Evolutionary conservation across 2,888 invertebrate genomes (phyloP).

Genomic region (Plemyria rubiginata): DNA sequence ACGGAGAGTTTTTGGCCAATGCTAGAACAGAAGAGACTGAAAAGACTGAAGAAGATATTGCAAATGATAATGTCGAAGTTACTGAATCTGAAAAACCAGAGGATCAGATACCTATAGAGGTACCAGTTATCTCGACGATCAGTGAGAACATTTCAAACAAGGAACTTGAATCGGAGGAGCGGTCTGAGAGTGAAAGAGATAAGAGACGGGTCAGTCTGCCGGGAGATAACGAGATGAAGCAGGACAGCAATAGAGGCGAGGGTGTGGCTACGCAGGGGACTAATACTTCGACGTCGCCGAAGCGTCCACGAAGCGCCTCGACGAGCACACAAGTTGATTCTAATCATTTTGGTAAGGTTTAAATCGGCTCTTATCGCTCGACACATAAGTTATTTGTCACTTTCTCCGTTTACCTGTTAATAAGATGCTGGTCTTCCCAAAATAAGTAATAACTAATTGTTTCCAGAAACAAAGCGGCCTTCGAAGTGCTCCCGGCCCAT

Average conservation of each 20-base stretch:
- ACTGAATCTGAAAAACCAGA: slow-evolving; percentile 54
- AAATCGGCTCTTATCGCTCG: too few species aligned
- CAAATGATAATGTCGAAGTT: slow-evolving; percentile 66
- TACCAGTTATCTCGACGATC: slow-evolving; percentile 89
- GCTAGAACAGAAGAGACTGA: slow-evolving; percentile 59
- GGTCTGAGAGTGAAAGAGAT: slow-evolving; percentile 75
- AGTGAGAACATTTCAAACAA: slow-evolving; percentile 88
- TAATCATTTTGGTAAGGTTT: slow-evolving; percentile 90
- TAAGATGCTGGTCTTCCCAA: too few species aligned
- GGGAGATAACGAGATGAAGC: slow-evolving; percentile 77
- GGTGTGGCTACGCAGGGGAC: slow-evolving; percentile 71
- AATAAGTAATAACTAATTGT: too few species aligned
- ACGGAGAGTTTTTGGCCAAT: slow-evolving; percentile 75
- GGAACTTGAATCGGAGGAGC: slow-evolving; percentile 66
- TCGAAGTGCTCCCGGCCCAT: slow-evolving; percentile 91
- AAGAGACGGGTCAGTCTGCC: slow-evolving; percentile 87
- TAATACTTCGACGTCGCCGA: slow-evolving; percentile 84
- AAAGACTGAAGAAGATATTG: slow-evolving; percentile 53
- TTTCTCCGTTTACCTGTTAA: too few species aligned
- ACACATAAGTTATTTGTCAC: too few species aligned
- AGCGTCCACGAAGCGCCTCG: slow-evolving; percentile 91
- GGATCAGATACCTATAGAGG: slow-evolving; percentile 80
- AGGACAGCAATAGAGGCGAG: slow-evolving; percentile 70
- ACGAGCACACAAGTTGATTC: slow-evolving; percentile 94
- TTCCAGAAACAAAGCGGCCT: slow-evolving; percentile 83